Evolutionary conservation across 2,797 vertebrate species (phyloP).

Genomic region (Scomberomorus guttatus): DNA sequence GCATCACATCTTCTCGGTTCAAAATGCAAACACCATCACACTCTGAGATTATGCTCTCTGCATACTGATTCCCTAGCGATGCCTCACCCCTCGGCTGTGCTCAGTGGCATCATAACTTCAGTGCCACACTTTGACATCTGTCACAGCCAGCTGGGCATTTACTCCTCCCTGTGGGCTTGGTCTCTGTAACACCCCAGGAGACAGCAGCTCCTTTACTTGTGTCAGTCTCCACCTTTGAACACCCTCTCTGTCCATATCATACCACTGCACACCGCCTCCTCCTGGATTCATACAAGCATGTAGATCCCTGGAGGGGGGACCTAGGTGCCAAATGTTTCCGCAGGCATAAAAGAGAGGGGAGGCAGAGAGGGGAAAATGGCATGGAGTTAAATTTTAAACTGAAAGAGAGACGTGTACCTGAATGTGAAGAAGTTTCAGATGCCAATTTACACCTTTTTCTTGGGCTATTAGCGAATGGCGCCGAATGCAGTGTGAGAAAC

Average conservation of each 20-base stretch:
- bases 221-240: constrained; percentile 47
- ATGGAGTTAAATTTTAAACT: not conserved
- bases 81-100: constrained; percentile 14
- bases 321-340: constrained; percentile 43
- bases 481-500: constrained; percentile 18
- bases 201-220: constrained; percentile 45
- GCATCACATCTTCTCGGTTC: constrained; percentile 19
- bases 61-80: constrained; percentile 35
- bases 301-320: constrained; percentile 41
- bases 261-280: constrained; percentile 41
- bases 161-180: constrained; percentile 19
- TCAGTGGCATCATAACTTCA: constrained; percentile 38
- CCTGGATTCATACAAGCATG: constrained; percentile 44
- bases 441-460: constrained; percentile 30
- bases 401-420: not conserved
- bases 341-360: constrained; percentile 12
- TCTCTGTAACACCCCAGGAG: constrained; percentile 24
- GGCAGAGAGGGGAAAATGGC: constrained; percentile 11
- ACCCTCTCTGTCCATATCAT: constrained; percentile 44
- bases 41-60: constrained; percentile 24
- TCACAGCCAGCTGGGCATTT: constrained; percentile 46
- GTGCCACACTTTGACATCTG: constrained; percentile 42
- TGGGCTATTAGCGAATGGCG: not conserved
- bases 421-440: not conserved
- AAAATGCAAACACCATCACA: constrained; percentile 40